These are phyloP conservation scores for Sycophaga agraensis DNA, from an alignment of 1,140 invertebrate genomes.

Conservation along the genomic window DNA sequence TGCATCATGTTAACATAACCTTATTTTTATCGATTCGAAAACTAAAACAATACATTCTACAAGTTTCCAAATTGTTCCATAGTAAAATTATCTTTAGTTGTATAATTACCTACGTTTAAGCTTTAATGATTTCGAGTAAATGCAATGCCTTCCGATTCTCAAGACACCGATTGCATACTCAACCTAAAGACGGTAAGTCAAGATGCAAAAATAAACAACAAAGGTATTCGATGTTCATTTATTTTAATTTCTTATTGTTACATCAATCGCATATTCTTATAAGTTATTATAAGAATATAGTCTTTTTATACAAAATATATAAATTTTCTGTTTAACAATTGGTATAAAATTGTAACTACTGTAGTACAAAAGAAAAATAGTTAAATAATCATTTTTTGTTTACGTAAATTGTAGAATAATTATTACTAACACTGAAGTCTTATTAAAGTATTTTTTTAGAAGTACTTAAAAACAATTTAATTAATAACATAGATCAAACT, in stretches of 20 bases:
- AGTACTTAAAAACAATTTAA: background rate
- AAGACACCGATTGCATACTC: conserved; percentile 19
- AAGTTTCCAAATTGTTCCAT: background rate
- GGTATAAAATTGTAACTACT: no score
- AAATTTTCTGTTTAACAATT: background rate
- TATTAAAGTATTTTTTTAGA: background rate
- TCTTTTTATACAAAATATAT: background rate
- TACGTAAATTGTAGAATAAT: background rate
- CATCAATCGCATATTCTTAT: background rate
- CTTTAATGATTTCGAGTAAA: conserved; percentile 17
- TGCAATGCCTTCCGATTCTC: conserved; percentile 15
- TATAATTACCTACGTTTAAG: background rate
- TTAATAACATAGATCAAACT: no score
- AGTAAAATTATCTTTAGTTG: background rate
- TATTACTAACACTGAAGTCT: background rate
- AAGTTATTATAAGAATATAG: background rate
- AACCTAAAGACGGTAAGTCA: conserved; percentile 25
- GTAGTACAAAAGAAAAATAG: no score
- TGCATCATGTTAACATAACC: conserved; percentile 23
- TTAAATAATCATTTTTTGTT: background rate
- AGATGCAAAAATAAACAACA: conserved; percentile 6
- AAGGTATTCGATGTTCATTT: background rate
- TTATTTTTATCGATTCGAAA: background rate
- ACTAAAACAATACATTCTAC: background rate
- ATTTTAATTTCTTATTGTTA: background rate